These are phyloP conservation scores for Drosophila insularis DNA, from an alignment of 1,140 invertebrate genomes.

Conservation along the genomic window DNA sequence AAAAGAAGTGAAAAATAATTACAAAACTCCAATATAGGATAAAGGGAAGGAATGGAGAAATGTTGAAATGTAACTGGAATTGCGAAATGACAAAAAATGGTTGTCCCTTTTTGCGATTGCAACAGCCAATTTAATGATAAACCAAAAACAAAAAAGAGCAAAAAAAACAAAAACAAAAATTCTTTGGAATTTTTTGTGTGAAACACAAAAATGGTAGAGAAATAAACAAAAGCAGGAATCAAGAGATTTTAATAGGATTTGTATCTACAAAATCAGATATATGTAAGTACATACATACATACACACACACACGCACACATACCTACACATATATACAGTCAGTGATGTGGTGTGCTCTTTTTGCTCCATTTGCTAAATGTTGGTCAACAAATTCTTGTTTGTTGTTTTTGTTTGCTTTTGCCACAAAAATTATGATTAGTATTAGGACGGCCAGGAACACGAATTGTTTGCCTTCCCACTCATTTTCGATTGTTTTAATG, in stretches of 20 bases:
- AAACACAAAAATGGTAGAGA: neutral
- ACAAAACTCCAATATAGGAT: conserved; percentile 2
- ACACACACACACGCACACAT: neutral
- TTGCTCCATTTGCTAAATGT: conserved; percentile 4
- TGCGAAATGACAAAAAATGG: neutral
- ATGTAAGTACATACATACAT: neutral
- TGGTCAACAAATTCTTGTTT: conserved; percentile 4
- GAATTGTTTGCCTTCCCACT: conserved; percentile 6
- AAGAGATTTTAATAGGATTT: neutral
- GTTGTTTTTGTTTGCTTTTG: neutral
- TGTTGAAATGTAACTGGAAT: neutral
- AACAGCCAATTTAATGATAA: conserved; percentile 34
- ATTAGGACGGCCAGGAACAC: neutral
- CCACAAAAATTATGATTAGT: conserved; percentile 17
- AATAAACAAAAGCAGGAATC: neutral
- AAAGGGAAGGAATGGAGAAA: neutral
- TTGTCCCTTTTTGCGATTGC: conserved; percentile 15
- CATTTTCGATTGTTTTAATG: conserved; percentile 20
- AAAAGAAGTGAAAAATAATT: conserved; percentile 14
- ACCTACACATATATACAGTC: too few species aligned
- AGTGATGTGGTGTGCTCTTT: neutral
- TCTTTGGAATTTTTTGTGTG: conserved; percentile 8
- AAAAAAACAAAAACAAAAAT: neutral
- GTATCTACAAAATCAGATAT: conserved; percentile 4
- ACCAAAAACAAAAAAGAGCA: neutral